phyloP scores from a whole-genome alignment of 2,113 vertebrate genomes.

The Leptodactylus fuscus region DNA sequence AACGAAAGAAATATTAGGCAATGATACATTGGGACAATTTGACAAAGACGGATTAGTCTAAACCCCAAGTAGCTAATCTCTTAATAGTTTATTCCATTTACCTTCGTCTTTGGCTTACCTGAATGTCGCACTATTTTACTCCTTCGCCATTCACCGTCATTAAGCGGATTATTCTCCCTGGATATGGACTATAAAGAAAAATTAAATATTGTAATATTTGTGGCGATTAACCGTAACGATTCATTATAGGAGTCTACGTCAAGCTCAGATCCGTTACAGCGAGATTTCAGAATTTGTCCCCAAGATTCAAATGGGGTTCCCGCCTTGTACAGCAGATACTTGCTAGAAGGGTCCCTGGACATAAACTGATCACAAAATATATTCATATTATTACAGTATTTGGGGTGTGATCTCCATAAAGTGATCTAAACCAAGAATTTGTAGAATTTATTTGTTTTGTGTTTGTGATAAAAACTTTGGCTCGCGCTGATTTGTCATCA shows the following conservation, averaged over 20 bases:
- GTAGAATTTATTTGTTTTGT: slow-evolving; percentile 15
- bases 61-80: slow-evolving; percentile 36
- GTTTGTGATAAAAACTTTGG: slow-evolving; percentile 10
- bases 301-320: too few species aligned
- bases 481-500: slow-evolving; percentile 4
- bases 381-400: background rate
- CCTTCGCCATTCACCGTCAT: slow-evolving; percentile 8
- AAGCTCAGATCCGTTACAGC: background rate
- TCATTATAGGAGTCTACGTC: background rate
- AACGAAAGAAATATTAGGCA: slow-evolving; percentile 33
- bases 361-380: too few species aligned
- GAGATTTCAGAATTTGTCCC: background rate
- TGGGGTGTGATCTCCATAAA: background rate
- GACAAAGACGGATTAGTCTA: slow-evolving; percentile 28
- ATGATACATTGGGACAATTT: slow-evolving; percentile 15
- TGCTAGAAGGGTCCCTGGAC: too few species aligned
- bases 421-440: background rate
- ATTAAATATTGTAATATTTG: background rate
- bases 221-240: background rate
- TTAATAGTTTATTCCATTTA: slow-evolving; percentile 48
- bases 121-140: background rate
- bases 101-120: slow-evolving; percentile 28
- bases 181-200: too few species aligned
- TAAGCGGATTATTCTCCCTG: slow-evolving; percentile 38
- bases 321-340: too few species aligned